Evolutionary conservation across 1,140 invertebrate species (phyloP).

Genomic region (Schlechtendalia chinensis): DNA sequence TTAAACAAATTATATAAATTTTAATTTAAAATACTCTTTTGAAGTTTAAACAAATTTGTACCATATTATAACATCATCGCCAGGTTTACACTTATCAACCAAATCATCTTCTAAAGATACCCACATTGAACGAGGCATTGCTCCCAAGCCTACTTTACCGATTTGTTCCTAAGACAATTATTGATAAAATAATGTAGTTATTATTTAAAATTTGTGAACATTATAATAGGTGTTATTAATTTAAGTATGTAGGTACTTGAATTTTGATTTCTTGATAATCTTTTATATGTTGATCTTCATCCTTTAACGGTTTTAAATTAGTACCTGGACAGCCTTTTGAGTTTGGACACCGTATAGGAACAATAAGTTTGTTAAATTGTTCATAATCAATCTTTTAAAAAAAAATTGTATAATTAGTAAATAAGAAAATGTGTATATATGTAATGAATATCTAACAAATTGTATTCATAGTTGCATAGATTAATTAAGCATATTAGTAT

Average conservation of each 20-base stretch:
- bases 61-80: constrained; percentile 83
- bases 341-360: constrained; percentile 65
- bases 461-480: too few species aligned
- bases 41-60: constrained; percentile 56
- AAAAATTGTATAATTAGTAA: background rate
- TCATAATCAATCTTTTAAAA: constrained; percentile 63
- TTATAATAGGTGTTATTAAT: background rate
- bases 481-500: background rate
- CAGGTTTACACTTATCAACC: constrained; percentile 82
- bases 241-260: constrained; percentile 60
- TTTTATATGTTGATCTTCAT: constrained; percentile 66
- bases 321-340: constrained; percentile 62
- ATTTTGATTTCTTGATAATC: constrained; percentile 92
- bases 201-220: constrained; percentile 48
- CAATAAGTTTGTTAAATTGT: constrained; percentile 64
- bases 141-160: constrained; percentile 68
- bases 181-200: constrained; percentile 6
- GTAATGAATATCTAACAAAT: background rate
- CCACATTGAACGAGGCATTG: constrained; percentile 74
- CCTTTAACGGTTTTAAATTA: constrained; percentile 60
- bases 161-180: constrained; percentile 68
- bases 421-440: background rate
- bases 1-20: constrained; percentile 14
- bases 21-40: background rate
- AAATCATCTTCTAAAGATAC: constrained; percentile 82